Conservation (phyloP, 2,888 invertebrate species). For the Sesamia inferens region DNA sequence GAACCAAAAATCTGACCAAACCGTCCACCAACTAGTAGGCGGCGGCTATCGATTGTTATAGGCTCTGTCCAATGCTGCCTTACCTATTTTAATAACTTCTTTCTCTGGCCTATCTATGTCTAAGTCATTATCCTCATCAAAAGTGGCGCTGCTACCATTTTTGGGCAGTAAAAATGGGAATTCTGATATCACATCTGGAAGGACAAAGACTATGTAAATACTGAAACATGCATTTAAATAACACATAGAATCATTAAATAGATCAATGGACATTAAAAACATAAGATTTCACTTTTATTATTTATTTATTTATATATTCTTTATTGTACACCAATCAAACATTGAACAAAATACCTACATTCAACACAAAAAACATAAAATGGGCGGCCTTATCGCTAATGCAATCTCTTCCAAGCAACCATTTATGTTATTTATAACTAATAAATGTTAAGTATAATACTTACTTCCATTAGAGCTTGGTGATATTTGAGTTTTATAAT, state of each 20-base stretch:
- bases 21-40: not conserved
- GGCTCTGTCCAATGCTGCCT: slow-evolving; percentile 44
- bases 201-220: not conserved
- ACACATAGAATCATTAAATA: no score
- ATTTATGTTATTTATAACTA: slow-evolving; percentile 14
- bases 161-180: slow-evolving; percentile 91
- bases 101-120: slow-evolving; percentile 88
- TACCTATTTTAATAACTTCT: slow-evolving; percentile 91
- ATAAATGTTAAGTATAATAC: slow-evolving; percentile 60
- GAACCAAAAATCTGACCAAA: not conserved
- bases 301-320: no score
- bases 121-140: slow-evolving; percentile 93
- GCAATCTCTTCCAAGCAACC: no score
- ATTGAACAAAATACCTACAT: no score
- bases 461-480: slow-evolving; percentile 87
- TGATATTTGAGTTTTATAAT: slow-evolving; percentile 88
- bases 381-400: no score
- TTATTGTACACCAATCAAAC: no score
- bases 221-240: not conserved
- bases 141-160: slow-evolving; percentile 70
- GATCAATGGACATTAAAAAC: not conserved
- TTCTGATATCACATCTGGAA: slow-evolving; percentile 92
- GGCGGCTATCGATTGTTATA: no score
- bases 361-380: no score
- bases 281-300: not conserved